Conservation (phyloP, 2,113 vertebrate genomes). For the Corythornis cristatus region DNA sequence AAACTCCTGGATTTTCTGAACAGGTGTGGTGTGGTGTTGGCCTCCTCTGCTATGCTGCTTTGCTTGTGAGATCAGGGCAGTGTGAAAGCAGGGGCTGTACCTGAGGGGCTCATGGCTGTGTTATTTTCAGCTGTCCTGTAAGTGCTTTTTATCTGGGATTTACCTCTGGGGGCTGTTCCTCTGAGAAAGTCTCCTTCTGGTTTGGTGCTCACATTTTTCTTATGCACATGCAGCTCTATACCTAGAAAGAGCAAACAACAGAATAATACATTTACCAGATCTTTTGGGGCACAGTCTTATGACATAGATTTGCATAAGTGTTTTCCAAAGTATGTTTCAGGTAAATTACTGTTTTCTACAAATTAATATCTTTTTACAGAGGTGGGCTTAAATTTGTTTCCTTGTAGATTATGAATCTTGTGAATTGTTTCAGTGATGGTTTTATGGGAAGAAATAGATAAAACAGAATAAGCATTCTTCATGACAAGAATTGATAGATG, state of each 20-base stretch:
- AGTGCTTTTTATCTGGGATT: neutral
- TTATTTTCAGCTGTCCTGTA: neutral
- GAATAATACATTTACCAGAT: neutral
- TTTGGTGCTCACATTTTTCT: neutral
- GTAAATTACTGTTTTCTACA: constrained; percentile 29
- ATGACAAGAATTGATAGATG: neutral
- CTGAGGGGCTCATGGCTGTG: neutral
- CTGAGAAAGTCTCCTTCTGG: neutral
- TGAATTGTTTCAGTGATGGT: constrained; percentile 16
- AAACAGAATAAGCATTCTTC: constrained; percentile 8
- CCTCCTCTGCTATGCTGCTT: fast-evolving
- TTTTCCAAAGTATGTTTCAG: constrained; percentile 16
- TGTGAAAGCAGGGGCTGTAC: neutral
- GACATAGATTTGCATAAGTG: neutral
- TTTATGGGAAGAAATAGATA: constrained; percentile 44
- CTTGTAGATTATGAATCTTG: neutral
- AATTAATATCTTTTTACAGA: constrained; percentile 20
- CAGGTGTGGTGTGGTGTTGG: neutral
- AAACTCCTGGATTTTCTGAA: neutral
- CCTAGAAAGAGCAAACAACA: neutral
- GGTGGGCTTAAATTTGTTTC: constrained; percentile 7
- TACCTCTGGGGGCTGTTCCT: neutral
- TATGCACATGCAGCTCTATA: neutral
- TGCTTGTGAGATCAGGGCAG: fast-evolving
- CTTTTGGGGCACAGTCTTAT: neutral